phyloP scores from a whole-genome alignment of 2,113 vertebrate genomes.

The Archilochus colubris region DNA sequence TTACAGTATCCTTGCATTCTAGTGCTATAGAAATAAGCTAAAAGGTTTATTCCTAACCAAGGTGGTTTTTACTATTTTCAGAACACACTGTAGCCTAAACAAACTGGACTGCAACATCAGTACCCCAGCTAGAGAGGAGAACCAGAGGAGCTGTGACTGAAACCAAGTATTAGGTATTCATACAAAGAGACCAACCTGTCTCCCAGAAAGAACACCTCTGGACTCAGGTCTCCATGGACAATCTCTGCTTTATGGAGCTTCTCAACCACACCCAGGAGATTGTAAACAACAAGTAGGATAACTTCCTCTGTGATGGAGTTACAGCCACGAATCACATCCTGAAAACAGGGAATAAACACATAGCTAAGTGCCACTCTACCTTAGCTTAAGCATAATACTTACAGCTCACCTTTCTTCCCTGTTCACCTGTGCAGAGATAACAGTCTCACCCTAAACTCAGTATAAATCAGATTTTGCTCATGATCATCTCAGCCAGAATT shows the following conservation, averaged over 20 bases:
- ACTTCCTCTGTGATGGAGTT: constrained; percentile 64
- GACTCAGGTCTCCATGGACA: constrained; percentile 82
- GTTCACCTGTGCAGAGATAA: not conserved
- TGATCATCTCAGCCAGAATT: not conserved
- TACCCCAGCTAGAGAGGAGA: not conserved
- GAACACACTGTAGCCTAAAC: not conserved
- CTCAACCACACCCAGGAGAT: constrained; percentile 79
- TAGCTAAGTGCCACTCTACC: not conserved
- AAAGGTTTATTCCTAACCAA: not conserved
- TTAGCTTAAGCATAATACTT: not conserved
- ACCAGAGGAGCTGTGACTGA: not conserved
- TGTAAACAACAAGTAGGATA: constrained; percentile 63
- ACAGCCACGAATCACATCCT: constrained; percentile 72
- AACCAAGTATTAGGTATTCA: not conserved
- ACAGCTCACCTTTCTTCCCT: not conserved
- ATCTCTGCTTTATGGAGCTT: constrained; percentile 83
- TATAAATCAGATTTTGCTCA: not conserved
- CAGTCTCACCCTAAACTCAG: not conserved
- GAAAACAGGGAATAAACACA: constrained; percentile 6
- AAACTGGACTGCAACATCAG: not conserved
- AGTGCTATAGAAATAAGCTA: not conserved
- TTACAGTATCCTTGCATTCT: not conserved
- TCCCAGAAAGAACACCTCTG: constrained; percentile 77
- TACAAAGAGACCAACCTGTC: constrained; percentile 66
- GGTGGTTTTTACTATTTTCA: not conserved